Evolutionary conservation across 2,797 vertebrate species (phyloP), one percentile per base, ranked within the genome.

Genomic region (Argentina silus): DNA sequence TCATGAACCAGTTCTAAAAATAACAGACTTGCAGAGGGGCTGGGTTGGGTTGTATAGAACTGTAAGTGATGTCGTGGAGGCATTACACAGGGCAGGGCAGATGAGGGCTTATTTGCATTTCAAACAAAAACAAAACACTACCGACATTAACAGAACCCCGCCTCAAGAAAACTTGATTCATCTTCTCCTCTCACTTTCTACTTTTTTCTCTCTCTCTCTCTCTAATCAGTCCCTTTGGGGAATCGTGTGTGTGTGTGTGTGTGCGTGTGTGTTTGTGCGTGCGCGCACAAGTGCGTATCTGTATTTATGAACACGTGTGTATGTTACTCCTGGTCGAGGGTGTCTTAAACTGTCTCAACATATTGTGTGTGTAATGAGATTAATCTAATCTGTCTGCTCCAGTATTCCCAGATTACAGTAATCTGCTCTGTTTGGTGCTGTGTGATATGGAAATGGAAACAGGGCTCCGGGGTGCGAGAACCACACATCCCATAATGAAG

Each of bases 371-470:
- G 1, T 8, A n/a, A 3, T 60, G 51, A 1, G 76, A 80, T 92
- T 91, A 91, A 89, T 87, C 80, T 93, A 91, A 92, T 93, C 91
- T 91, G 85, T 90, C 85, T 87, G 85, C 85, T 88, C 81, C 88
- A 89, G 83, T 91, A 85, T 91, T 89, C 82, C 78, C 87, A 90
- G 90, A 92, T 93, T 92, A 92, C 84, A 81, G 86, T 93, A 91
- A 93, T 93, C 88, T 89, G 83, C 76, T 81, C 75, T 79, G 9
- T 89, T 90, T 91, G 87, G 80, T 85, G 80, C 85, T 75, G 81
- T 82, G 85, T 87, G 89, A 93, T 92, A 91, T 74, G 81, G 86
- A 83, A 88, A 84, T 88, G 75, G 89, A 87, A 43, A 61, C 0
- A 57, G 75, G 83, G 81, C 86, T 90, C 81, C 47, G 19, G 88